Evolutionary conservation across 2,113 vertebrate species (phyloP), one percentile per base, ranked within the genome.

Genomic region (Pelvicachromis taeniatus): DNA sequence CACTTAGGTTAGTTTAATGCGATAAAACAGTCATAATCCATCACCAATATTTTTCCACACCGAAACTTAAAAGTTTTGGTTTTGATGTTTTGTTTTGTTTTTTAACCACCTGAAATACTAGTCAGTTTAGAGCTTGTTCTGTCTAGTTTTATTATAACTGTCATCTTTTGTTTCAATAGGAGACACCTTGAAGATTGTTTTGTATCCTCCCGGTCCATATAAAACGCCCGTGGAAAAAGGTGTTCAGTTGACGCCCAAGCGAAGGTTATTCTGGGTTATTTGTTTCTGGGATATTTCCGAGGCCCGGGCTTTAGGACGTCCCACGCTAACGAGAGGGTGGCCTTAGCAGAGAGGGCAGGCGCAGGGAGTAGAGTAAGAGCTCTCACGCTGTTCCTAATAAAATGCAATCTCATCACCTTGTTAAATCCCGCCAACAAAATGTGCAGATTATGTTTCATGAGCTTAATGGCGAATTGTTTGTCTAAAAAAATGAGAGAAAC

Each of bases 191-290:
- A 7, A 5, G 73, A 26, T 70, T 77, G 81, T 45, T 85, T 17
- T 38, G 12, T 38, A 56, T 83, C 45, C n/a, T 45, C 48, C 6
- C 9, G 16, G 42, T 9, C 7, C 81, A 91, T 77, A 31, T 50
- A n/a, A 16, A 5, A 38, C 59, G 78, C 89, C 52, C 61, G 31
- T 31, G 79, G 77, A 26, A 65, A 78, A 45, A 31, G 45, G 70
- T 5, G 5, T 29, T 77, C 9, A 48, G 53, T 9, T 70, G 78
- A 89, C 87, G 56, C 85, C 86, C 77, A 16, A 5, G 9, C 80
- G 65, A 75, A 91, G 92, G 91, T 95, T 93, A 94, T 85, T 89
- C 40, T 79, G 40, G 91, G 88, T 91, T 77, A 85, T 85, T n/a
- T n/a, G n/a, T n/a, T 85, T 89, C 40, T 79, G 40, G 91, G 88